phyloP scores from a whole-genome alignment of 2,888 invertebrate species.

The Synergus laeviventris region DNA sequence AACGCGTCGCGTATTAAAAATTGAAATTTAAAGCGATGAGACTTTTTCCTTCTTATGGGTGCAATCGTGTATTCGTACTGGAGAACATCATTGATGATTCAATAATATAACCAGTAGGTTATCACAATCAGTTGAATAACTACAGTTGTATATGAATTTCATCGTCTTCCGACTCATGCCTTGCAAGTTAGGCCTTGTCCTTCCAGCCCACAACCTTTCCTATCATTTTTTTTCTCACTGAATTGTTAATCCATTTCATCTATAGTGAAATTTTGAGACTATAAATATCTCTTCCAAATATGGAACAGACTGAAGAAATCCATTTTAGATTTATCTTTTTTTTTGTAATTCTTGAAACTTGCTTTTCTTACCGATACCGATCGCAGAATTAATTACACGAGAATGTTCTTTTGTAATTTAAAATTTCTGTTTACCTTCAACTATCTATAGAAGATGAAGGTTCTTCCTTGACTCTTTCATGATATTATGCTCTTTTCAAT shows the following conservation, averaged over 20 bases:
- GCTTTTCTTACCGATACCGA: neutral
- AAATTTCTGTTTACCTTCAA: neutral
- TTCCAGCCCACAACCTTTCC: neutral
- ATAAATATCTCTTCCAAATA: too few species aligned
- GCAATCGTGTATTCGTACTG: neutral
- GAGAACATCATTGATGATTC: too few species aligned
- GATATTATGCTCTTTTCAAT: neutral
- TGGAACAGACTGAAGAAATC: too few species aligned
- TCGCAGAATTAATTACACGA: neutral
- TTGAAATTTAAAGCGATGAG: neutral
- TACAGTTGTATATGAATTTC: neutral
- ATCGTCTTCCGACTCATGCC: neutral
- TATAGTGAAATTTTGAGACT: neutral
- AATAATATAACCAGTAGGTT: neutral
- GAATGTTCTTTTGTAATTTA: neutral
- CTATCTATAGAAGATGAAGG: neutral
- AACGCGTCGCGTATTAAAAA: constrained; percentile 47
- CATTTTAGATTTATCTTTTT: neutral
- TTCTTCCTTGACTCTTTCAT: constrained; percentile 2
- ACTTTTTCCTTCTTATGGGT: neutral
- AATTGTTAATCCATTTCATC: neutral
- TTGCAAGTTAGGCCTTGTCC: neutral
- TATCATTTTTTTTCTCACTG: neutral
- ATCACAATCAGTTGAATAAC: neutral
- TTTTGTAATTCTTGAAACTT: neutral